Percentiles rank a stretch among this genome's conserved stretches.
These are phyloP conservation scores for Gambelia wislizenii DNA, from an alignment of 2,797 vertebrate genomes.

Conservation along the genomic window DNA sequence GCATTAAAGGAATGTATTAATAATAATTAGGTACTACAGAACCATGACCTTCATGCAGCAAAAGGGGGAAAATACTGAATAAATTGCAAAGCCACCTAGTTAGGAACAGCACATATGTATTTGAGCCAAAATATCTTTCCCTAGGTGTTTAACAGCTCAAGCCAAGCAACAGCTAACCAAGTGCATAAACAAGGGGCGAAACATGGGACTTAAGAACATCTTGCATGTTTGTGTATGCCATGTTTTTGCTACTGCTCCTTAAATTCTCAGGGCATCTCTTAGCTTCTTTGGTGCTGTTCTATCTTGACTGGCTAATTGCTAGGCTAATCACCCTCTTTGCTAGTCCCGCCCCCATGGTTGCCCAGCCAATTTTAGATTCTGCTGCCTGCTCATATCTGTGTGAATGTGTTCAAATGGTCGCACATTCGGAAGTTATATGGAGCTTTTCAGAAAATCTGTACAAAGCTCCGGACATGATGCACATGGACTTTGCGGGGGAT, in stretches of 20 bases:
- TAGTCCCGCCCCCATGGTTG: no score
- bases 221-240: neutral
- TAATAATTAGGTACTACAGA: neutral
- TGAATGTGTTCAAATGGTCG: no score
- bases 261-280: no score
- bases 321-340: no score
- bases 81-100: neutral
- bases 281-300: neutral
- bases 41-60: conserved; percentile 7
- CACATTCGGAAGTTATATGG: no score
- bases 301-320: neutral
- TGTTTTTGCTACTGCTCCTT: neutral
- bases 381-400: no score
- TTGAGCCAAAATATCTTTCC: neutral
- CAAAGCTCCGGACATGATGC: no score
- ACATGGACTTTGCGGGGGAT: no score
- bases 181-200: neutral
- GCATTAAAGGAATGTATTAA: conserved; percentile 6
- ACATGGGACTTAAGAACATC: neutral
- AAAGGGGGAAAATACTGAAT: neutral
- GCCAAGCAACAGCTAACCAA: neutral
- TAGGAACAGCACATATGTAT: neutral
- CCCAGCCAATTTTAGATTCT: no score
- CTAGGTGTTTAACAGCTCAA: neutral
- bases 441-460: no score